These are phyloP conservation scores for Catharus ustulatus DNA, from an alignment of 2,797 vertebrate genomes.

Conservation along the genomic window DNA sequence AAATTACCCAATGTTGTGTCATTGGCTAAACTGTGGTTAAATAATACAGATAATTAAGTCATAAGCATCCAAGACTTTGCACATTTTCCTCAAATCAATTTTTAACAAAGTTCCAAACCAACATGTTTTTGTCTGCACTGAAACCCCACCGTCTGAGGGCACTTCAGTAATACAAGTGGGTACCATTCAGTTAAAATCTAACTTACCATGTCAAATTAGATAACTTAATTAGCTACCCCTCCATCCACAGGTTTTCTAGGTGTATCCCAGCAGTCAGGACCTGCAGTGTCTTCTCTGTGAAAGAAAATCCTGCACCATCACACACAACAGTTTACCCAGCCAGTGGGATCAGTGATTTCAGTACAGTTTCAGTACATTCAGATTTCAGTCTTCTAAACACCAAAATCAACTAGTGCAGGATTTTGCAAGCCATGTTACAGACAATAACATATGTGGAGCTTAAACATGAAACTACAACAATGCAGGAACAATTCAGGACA, in stretches of 20 bases:
- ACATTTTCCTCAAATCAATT: neutral
- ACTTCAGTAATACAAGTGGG: neutral
- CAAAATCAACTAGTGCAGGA: neutral
- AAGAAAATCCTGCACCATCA: neutral
- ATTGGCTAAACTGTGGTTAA: neutral
- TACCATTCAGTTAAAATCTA: neutral
- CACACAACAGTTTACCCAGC: neutral
- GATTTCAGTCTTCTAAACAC: neutral
- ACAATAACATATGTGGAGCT: neutral
- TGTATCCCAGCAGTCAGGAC: neutral
- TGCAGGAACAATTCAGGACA: neutral
- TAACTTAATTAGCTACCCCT: neutral
- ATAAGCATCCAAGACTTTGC: neutral
- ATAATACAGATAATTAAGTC: neutral
- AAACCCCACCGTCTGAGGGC: neutral
- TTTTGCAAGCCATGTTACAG: neutral
- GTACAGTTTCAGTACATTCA: no score
- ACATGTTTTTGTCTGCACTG: neutral
- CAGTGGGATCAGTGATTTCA: neutral
- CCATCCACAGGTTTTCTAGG: neutral
- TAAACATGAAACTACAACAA: neutral
- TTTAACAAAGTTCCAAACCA: neutral
- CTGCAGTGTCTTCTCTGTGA: neutral
- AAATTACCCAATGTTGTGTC: neutral
- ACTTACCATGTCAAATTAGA: neutral